Evolutionary conservation across 2,888 invertebrate genomes (phyloP).

Genomic region (Muschampia plurimacula): DNA sequence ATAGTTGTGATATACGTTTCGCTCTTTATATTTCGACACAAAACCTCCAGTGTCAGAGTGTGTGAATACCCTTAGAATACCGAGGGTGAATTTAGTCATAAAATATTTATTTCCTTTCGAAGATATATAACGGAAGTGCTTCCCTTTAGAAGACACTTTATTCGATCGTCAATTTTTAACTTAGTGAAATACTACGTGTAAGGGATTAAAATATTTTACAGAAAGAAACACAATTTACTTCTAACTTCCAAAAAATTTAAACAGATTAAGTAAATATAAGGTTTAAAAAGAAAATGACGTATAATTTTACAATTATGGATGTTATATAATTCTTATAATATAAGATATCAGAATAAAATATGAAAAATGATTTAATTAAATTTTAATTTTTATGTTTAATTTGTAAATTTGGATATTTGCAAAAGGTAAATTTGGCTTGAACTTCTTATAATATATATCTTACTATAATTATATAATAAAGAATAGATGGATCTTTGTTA

Average conservation of each 20-base stretch:
- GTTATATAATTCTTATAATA: no score
- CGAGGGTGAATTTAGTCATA: neutral
- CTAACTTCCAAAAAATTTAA: neutral
- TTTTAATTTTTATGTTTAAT: no score
- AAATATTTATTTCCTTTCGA: conserved; percentile 6
- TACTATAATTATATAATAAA: no score
- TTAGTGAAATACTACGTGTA: neutral
- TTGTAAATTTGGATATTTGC: no score
- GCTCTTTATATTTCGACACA: neutral
- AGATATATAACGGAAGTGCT: neutral
- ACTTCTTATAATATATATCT: no score
- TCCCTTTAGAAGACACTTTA: neutral
- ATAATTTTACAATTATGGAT: no score
- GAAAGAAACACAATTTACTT: neutral
- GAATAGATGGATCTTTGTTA: no score
- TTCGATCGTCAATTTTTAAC: conserved; percentile 5
- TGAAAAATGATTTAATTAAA: no score
- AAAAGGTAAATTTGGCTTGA: no score
- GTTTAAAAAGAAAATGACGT: no score
- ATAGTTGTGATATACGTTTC: no score
- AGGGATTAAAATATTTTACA: neutral
- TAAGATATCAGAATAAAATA: no score
- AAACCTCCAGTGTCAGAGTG: neutral
- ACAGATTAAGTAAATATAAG: neutral
- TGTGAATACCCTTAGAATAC: neutral